Evolutionary conservation across 2,113 vertebrate species (phyloP), one percentile per base, ranked within the genome.

Genomic region (Cygnus buccinator): DNA sequence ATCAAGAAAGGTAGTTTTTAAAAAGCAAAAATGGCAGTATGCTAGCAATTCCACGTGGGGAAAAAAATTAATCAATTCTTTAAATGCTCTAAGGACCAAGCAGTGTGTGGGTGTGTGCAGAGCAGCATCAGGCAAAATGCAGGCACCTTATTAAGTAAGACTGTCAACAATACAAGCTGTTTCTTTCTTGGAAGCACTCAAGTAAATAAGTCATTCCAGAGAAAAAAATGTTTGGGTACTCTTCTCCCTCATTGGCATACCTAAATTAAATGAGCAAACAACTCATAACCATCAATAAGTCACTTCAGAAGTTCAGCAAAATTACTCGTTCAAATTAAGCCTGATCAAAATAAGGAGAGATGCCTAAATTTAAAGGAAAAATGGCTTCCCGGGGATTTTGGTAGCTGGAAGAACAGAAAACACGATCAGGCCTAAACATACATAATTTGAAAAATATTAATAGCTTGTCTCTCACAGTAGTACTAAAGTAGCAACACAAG

Each of bases 161-260:
- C 0, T 65, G 85, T 86, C 76, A 93, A 90, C 73, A 93, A 37
- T 33, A 39, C 28, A 62, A 78, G 63, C 66, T 52, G 48, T 39
- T 11, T 84, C 72, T 83, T 94, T 79, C 95, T 89, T 87, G 77
- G 94, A 95, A 94, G 84, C 31, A 84, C 28, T 79, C 19, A 74
- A 90, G 76, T 63, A 90, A 96, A 96, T 78, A 96, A 91, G 78
- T 41, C 5, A 90, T 48, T 82, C 89, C 28, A 67, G 80, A 93
- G 86, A 91, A 54, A 66, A 46, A 50, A 41, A 13, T 87, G 84
- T 59, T 87, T 50, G 76, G 61, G 84, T 55, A 72, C n/a, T 91
- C 63, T 79, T 87, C 54, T 87, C 39, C 31, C 20, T 79, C 70
- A 31, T 0, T 84, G 76, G 84, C 33, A 41, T 77, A 92, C 84